Evolutionary conservation across 2,113 vertebrate genomes (phyloP).

Genomic region (Phalacrocorax brasilianus): DNA sequence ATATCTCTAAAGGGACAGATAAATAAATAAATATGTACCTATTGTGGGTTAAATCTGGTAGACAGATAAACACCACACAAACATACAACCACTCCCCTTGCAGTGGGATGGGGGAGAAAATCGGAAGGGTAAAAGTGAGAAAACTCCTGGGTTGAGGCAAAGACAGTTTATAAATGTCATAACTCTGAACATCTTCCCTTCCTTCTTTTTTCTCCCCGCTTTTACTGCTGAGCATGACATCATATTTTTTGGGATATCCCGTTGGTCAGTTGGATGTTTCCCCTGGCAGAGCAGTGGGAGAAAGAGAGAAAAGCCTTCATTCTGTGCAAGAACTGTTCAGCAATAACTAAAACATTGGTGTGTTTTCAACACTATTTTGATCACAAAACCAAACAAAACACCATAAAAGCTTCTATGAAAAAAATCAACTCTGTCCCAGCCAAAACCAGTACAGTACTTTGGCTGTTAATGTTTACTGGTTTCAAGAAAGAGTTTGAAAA

Average conservation of each 20-base stretch:
- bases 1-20: background rate
- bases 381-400: background rate
- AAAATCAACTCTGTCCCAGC: background rate
- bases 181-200: accelerated
- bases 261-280: background rate
- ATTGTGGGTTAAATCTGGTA: background rate
- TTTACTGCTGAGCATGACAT: background rate
- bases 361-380: background rate
- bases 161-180: background rate
- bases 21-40: background rate
- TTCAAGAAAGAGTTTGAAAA: background rate
- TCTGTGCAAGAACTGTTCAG: background rate
- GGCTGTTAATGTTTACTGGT: background rate
- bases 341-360: background rate
- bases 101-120: background rate
- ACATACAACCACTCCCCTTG: background rate
- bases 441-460: background rate
- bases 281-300: background rate
- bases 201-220: background rate
- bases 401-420: background rate
- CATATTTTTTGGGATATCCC: background rate
- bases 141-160: background rate
- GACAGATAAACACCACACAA: background rate
- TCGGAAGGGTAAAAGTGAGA: background rate
- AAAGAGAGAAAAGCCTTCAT: background rate